Conservation (phyloP, 1,140 invertebrate genomes). For the Ceratoteleas bidentatus region DNA sequence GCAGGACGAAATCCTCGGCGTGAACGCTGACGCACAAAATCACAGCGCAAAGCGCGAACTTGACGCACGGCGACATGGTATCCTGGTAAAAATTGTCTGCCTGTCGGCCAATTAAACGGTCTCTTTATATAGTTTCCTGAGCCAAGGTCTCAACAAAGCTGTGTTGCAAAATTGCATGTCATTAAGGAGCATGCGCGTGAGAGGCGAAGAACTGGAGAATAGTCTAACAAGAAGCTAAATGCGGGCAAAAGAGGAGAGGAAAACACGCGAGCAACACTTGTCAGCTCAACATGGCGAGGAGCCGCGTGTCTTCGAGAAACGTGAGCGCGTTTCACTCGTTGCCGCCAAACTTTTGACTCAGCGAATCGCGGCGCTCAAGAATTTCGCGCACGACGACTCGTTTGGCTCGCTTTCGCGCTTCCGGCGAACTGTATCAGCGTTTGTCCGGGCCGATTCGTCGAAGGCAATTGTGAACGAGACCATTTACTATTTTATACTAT, state of each 20-base stretch:
- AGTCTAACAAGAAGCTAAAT: slow-evolving; percentile 60
- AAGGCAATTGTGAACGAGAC: background rate
- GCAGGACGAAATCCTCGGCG: slow-evolving; percentile 68
- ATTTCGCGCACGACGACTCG: background rate
- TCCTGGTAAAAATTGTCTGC: slow-evolving; percentile 58
- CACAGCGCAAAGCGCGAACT: slow-evolving; percentile 62
- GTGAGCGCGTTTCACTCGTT: background rate
- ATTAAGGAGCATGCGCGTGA: slow-evolving; percentile 73
- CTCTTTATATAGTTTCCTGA: slow-evolving; percentile 80
- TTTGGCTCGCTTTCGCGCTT: background rate
- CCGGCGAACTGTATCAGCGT: background rate
- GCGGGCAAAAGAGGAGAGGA: slow-evolving; percentile 61
- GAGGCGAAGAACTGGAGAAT: slow-evolving; percentile 65
- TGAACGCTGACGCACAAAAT: slow-evolving; percentile 51
- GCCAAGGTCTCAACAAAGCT: slow-evolving; percentile 78
- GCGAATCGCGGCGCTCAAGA: background rate
- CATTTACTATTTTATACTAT: too few species aligned
- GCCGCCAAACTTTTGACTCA: background rate
- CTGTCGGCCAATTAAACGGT: slow-evolving; percentile 73
- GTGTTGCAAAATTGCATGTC: slow-evolving; percentile 80
- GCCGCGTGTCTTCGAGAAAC: background rate
- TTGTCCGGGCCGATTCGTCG: background rate
- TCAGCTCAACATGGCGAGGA: slow-evolving; percentile 54
- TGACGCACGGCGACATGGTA: slow-evolving; percentile 59
- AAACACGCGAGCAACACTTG: slow-evolving; percentile 53